Base-by-base conservation (phyloP, 2,797 vertebrate genomes). In the Acanthis flammea region DNA sequence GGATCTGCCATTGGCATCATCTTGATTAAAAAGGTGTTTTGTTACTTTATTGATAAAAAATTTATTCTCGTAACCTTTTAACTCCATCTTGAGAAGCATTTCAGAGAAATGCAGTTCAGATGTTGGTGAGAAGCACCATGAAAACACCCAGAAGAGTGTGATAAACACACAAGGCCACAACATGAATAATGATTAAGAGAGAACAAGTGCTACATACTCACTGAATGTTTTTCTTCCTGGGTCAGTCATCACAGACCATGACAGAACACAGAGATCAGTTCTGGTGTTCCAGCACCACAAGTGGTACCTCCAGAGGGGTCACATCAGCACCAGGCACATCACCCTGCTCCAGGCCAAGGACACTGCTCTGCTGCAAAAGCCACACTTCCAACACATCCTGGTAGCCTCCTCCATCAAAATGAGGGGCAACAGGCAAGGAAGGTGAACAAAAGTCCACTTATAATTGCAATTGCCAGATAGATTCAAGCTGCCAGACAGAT, bases 201-300 rank as follows among this genome's bases (percentile, higher is more conserved):
- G 1, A 66, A 55, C 0, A 21, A 62, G 28, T 1, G 5, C 54
- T 47, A 31, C 8, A 0, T 10, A 27, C 23, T 55, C 53, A 35
- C 37, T 7, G 62, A 71, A 53, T 3, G 3, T 48, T 60, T 30
- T 44, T 37, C 42, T 47, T 31, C 62, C 65, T 7, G 21, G 31
- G 33, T 54, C 54, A 88, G 47, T 42, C 27, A 1, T 10, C 10
- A 41, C 19, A 67, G 45, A 55, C 53, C 22, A 9, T 0, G 33
- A 41, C 1, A 85, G 39, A 58, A 16, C 45, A 45, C 17, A 50
- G 19, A 73, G 39, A 35, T 19, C n/a, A 22, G 8, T 14, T 48
- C 61, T 57, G 68, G 57, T 35, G 4, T 58, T 83, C 45, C 47
- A 68, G 60, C 57, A 18, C 8, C 1, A 23, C 14, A 47, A 0